A percentile compares a stretch with the other conserved stretches of the same genome.
Conservation (phyloP, 2,113 vertebrate species). For the Macrotis lagotis region DNA sequence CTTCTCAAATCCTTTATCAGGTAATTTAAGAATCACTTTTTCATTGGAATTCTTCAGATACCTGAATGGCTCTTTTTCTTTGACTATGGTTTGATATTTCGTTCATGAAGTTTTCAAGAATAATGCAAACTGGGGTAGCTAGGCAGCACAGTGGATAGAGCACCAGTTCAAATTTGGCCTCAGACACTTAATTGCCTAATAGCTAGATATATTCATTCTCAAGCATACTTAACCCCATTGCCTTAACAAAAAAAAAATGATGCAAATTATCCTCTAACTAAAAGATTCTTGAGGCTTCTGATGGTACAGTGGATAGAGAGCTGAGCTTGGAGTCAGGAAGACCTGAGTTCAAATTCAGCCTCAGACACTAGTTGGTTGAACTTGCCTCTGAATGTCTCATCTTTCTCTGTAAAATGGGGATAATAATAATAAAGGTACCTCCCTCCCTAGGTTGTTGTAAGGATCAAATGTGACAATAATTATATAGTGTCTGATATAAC, state of each 20-base stretch:
- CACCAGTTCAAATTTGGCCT: no score
- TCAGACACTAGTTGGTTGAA: background rate
- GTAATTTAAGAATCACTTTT: no score
- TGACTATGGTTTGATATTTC: background rate
- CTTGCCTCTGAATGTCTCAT: background rate
- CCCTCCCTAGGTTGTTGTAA: background rate
- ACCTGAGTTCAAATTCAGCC: background rate
- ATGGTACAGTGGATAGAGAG: background rate
- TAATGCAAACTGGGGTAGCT: background rate
- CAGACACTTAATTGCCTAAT: no score
- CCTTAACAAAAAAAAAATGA: no score
- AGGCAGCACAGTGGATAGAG: no score
- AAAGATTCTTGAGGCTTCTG: background rate
- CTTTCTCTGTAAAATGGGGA: background rate
- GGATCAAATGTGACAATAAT: background rate
- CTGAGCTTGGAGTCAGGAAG: background rate
- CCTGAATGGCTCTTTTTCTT: background rate
- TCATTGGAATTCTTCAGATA: no score
- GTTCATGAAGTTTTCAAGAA: background rate
- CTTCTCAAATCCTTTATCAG: fast-evolving
- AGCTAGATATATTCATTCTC: no score
- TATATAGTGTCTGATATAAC: background rate
- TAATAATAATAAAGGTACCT: background rate
- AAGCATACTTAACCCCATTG: no score
- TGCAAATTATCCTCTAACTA: no score